These are phyloP conservation scores for Prunella strophiata DNA, from an alignment of 2,797 vertebrate genomes.

Conservation along the genomic window DNA sequence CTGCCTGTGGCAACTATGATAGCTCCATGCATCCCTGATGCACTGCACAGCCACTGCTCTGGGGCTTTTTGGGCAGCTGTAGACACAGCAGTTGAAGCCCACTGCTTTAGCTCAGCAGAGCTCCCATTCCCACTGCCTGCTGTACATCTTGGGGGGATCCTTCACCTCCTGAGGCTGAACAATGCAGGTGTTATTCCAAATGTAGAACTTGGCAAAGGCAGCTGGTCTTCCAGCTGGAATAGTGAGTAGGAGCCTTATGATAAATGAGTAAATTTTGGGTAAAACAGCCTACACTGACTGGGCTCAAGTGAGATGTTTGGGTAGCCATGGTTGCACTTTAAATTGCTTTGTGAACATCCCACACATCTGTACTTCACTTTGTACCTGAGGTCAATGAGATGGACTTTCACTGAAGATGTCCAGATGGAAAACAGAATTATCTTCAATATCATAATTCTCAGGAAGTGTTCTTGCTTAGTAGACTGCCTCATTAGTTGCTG, in stretches of 20 bases:
- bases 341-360: neutral
- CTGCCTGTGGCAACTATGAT: neutral
- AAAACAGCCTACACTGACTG: neutral
- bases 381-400: neutral
- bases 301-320: neutral
- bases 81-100: neutral
- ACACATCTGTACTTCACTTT: neutral
- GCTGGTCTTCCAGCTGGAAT: neutral
- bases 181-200: neutral
- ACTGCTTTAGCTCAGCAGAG: neutral
- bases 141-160: neutral
- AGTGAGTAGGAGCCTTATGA: neutral
- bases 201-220: neutral
- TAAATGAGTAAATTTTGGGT: neutral
- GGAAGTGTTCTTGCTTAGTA: neutral
- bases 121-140: neutral
- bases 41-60: neutral
- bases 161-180: neutral
- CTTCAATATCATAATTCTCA: neutral
- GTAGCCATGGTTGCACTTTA: neutral
- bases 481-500: neutral
- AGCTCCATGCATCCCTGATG: neutral
- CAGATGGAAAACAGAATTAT: neutral
- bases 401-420: neutral
- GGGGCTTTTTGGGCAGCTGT: neutral